Evolutionary conservation across 2,113 vertebrate species (phyloP).

Genomic region (Coreoperca whiteheadi): DNA sequence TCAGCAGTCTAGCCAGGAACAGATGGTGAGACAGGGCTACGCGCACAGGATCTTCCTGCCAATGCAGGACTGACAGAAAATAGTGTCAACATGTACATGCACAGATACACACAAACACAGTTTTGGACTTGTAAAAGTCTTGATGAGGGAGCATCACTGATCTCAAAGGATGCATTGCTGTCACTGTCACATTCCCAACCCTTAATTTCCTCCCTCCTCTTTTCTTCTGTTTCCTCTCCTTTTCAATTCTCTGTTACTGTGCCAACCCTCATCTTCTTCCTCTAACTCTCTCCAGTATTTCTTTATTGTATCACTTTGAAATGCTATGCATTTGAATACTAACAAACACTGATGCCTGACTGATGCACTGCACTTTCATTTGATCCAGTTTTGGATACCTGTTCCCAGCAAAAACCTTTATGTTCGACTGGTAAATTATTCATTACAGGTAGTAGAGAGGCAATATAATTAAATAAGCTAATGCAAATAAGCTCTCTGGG

Average conservation of each 20-base stretch:
- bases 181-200: conserved; percentile 36
- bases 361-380: conserved; percentile 32
- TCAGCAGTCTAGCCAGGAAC: conserved; percentile 78
- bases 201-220: conserved; percentile 47
- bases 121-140: conserved; percentile 50
- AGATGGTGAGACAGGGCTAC: conserved; percentile 81
- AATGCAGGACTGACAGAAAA: conserved; percentile 64
- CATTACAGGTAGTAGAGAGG: conserved; percentile 64
- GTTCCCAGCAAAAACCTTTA: conserved; percentile 59
- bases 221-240: conserved; percentile 41
- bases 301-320: conserved; percentile 21
- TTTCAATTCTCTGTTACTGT: conserved; percentile 37
- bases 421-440: conserved; percentile 66
- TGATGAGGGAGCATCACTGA: conserved; percentile 59
- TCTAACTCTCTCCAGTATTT: conserved; percentile 6
- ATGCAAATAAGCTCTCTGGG: conserved; percentile 68
- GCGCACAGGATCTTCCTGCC: conserved; percentile 76
- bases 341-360: conserved; percentile 29
- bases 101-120: conserved; percentile 47
- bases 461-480: conserved; percentile 72
- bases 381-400: conserved; percentile 39
- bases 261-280: conserved; percentile 13
- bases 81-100: conserved; percentile 53
- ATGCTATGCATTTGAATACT: conserved; percentile 18
- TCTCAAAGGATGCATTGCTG: conserved; percentile 47